These are phyloP conservation scores for Drosophila subsilvestris DNA, from an alignment of 2,888 invertebrate genomes.

Conservation along the genomic window DNA sequence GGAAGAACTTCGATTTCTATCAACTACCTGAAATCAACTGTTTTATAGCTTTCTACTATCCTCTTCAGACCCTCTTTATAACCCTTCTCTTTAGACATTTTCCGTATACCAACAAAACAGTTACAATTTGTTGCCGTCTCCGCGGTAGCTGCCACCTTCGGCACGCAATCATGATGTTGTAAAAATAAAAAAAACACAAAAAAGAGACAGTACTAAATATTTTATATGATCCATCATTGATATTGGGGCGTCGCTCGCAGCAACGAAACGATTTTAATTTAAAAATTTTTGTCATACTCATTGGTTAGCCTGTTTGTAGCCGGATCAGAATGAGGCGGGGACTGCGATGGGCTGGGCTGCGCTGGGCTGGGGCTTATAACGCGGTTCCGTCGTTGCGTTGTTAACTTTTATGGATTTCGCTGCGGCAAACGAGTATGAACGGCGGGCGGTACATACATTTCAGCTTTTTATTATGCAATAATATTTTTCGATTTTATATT, in stretches of 20 bases:
- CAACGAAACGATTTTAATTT: constrained; percentile 69
- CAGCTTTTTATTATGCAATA: constrained; percentile 72
- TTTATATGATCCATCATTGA: constrained; percentile 75
- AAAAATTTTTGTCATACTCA: constrained; percentile 70
- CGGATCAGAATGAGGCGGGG: not conserved
- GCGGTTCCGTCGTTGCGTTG: constrained; percentile 66
- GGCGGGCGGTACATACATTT: constrained; percentile 50
- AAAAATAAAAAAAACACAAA: constrained; percentile 45
- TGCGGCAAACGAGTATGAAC: constrained; percentile 33
- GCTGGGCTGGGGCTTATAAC: constrained; percentile 57
- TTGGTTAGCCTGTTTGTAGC: constrained; percentile 41
- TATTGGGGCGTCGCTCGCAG: constrained; percentile 44
- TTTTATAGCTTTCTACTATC: constrained; percentile 15
- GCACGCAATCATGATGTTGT: constrained; percentile 68
- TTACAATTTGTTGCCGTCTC: constrained; percentile 16
- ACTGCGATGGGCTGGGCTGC: not conserved
- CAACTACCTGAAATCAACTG: constrained; percentile 12
- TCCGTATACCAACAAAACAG: constrained; percentile 17
- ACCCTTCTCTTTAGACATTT: constrained; percentile 2
- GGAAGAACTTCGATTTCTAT: not conserved
- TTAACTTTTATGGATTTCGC: constrained; percentile 68
- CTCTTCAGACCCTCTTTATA: constrained; percentile 1
- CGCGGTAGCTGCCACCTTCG: constrained; percentile 24
- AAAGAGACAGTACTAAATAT: constrained; percentile 64
- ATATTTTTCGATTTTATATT: constrained; percentile 77